These are phyloP conservation scores for Trachurus trachurus DNA, from an alignment of 2,797 vertebrate genomes.

Conservation along the genomic window DNA sequence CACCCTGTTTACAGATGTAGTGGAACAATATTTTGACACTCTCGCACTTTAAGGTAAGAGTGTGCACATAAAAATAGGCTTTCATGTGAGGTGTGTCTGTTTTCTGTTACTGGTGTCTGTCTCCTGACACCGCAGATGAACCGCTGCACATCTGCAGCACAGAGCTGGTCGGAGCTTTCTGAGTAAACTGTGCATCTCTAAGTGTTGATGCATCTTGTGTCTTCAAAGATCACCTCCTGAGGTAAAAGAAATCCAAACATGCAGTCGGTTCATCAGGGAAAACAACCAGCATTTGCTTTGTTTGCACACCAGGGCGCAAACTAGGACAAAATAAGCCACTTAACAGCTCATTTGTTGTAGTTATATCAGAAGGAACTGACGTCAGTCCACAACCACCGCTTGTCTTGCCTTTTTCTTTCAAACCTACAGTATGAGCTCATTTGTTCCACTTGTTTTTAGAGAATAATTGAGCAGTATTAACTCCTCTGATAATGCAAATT, in stretches of 20 bases:
- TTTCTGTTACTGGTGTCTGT: constrained; percentile 33
- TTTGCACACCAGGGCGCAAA: neutral
- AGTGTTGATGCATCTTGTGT: neutral
- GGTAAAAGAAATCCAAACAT: constrained; percentile 5
- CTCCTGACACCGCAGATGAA: constrained; percentile 4
- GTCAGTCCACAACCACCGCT: neutral
- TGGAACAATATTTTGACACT: constrained; percentile 43
- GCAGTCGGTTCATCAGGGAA: neutral
- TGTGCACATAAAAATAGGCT: constrained; percentile 10
- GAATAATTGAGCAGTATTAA: neutral
- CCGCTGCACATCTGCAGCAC: constrained; percentile 36
- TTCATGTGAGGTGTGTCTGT: constrained; percentile 34
- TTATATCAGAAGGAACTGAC: constrained; percentile 8
- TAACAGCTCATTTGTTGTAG: neutral
- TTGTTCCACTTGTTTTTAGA: constrained; percentile 9
- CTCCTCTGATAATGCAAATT: neutral
- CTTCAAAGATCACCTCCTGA: neutral
- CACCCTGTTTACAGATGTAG: constrained; percentile 55
- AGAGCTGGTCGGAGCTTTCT: neutral
- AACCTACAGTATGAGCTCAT: neutral
- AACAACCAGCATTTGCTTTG: neutral
- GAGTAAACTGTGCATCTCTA: neutral
- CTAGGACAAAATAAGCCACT: constrained; percentile 4
- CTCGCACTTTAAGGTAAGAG: constrained; percentile 29
- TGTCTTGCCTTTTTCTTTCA: neutral